Evolutionary conservation across 1,140 invertebrate species (phyloP), one percentile per base, ranked within the genome.

Genomic region (Nephila pilipes): DNA sequence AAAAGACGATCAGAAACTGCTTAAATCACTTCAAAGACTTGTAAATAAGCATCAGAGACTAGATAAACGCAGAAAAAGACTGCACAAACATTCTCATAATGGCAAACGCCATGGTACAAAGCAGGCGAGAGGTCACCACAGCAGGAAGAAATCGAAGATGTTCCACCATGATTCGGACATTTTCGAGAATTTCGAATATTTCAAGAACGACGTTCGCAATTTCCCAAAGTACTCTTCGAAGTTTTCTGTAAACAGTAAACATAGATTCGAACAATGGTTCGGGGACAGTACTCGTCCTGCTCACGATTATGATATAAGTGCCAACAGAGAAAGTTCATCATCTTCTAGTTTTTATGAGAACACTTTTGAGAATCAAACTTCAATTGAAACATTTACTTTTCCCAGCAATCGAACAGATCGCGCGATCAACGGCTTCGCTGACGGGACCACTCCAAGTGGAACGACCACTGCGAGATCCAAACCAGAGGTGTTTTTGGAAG

Each of bases 261-360:
- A 83, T 6, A 46, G 32, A 69, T 75, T 88, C 58, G 58, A 57
- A 57, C 83, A 85, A 18, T 85, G 46, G 83, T 32, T 88, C 20
- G 58, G 10, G 14, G 36, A 69, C n/a, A 75, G 32, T 38, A 63
- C n/a, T 36, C 65, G 32, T n/a, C 32, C 32, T 46, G 57, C 10
- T 25, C 60, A 29, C 16, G 65, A 87, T 29, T 46, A 36, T n/a
- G 85, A 88, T n/a, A n/a, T 22, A 88, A 88, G 87, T 88, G 87
- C 87, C 87, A 88, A 88, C 87, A 36, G 8, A 63, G 46, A 29
- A 88, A 88, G 38, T 22, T 75, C 60, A 46, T 54, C 10, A n/a
- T n/a, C 22, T 57, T 29, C 29, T 58, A 75, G 69, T 75, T 75
- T 75, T 32, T 36, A 75, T 20, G 69, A 32, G 29, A 75, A 75